These are phyloP conservation scores for Sebastes hubbsi DNA, from an alignment of 2,797 vertebrate species.

Conservation along the genomic window DNA sequence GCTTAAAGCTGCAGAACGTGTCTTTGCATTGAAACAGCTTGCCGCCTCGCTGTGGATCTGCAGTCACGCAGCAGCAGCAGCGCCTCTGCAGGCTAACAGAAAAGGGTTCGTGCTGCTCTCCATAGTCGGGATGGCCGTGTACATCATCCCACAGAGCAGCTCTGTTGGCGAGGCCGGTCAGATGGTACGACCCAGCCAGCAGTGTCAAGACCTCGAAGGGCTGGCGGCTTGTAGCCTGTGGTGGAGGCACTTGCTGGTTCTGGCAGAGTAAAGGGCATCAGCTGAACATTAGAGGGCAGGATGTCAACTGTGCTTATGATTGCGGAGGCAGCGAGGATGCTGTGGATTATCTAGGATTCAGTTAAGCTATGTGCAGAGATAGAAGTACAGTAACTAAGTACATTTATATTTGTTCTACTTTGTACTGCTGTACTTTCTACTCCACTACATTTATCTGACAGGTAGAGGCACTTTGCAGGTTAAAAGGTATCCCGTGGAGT, in stretches of 20 bases:
- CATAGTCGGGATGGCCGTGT: neutral
- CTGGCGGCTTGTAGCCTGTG: constrained; percentile 30
- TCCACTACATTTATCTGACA: neutral
- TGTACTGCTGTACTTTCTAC: neutral
- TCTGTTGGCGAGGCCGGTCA: constrained; percentile 21
- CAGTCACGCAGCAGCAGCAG: constrained; percentile 7
- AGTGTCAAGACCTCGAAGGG: constrained; percentile 13
- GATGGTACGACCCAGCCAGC: constrained; percentile 13
- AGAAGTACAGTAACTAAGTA: neutral
- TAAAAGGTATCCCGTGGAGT: neutral
- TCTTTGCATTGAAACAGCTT: constrained; percentile 43
- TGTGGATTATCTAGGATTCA: constrained; percentile 1
- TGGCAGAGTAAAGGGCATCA: constrained; percentile 41
- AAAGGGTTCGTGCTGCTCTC: constrained; percentile 16
- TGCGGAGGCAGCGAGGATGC: constrained; percentile 1
- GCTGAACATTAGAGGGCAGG: constrained; percentile 18
- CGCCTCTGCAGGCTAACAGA: constrained; percentile 1
- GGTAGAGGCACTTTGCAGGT: neutral
- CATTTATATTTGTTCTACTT: neutral
- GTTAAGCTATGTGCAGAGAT: neutral
- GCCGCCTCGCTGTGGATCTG: neutral
- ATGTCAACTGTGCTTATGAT: constrained; percentile 25
- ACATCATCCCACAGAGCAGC: constrained; percentile 23
- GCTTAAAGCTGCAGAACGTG: constrained; percentile 30
- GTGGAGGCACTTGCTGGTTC: constrained; percentile 23